phyloP scores from a whole-genome alignment of 1,140 invertebrate species.

The Dermatophagoides farinae region DNA sequence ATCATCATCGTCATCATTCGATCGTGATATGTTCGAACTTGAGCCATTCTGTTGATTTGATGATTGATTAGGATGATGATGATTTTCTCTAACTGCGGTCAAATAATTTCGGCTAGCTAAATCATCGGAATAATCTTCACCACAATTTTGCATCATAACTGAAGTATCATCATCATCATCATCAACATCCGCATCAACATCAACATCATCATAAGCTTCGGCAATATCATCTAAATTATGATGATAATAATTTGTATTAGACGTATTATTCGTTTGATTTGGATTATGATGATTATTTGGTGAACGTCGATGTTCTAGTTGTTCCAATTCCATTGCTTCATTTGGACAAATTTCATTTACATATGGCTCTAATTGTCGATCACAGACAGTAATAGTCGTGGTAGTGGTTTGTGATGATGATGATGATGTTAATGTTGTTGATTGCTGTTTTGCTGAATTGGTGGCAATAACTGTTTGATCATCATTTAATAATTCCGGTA shows the following conservation, averaged over 20 bases:
- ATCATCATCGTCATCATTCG: not conserved
- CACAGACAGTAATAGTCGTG: not conserved
- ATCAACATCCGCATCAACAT: not conserved
- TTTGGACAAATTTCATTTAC: constrained; percentile 1
- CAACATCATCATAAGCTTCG: not conserved
- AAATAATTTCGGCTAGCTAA: not conserved
- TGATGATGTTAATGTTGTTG: not conserved
- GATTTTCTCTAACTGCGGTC: no score
- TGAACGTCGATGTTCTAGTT: no score
- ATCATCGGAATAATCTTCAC: not conserved
- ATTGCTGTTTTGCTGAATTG: not conserved
- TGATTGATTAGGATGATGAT: no score
- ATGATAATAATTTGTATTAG: not conserved
- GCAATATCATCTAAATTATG: constrained; percentile 6
- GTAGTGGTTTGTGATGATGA: no score
- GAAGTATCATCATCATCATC: not conserved
- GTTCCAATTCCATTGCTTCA: constrained; percentile 3
- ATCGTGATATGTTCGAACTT: not conserved
- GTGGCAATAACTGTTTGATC: not conserved
- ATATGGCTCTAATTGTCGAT: not conserved
- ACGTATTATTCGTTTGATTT: not conserved
- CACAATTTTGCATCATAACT: not conserved
- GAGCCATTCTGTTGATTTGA: not conserved
- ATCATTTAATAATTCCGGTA: not conserved
- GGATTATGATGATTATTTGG: no score